Percentiles rank a stretch among this genome's conserved stretches.
These are phyloP conservation scores for Dasypus novemcinctus DNA, from an alignment of 2,113 vertebrate genomes.

Conservation along the genomic window DNA sequence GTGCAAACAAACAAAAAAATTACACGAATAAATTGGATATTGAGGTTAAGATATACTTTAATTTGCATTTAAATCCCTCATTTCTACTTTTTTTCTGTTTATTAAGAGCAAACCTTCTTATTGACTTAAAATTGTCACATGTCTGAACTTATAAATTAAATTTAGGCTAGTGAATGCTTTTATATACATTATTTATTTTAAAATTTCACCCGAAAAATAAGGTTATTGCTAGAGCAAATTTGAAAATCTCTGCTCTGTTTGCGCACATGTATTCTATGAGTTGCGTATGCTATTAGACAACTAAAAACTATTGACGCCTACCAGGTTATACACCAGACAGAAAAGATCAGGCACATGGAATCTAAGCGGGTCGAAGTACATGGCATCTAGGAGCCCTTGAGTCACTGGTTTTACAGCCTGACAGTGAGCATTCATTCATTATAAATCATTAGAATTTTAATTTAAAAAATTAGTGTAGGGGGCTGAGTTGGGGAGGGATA, in stretches of 20 bases:
- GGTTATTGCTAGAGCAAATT: background rate
- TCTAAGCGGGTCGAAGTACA: background rate
- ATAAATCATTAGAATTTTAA: constrained; percentile 74
- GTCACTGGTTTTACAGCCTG: constrained; percentile 21
- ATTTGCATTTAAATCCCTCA: background rate
- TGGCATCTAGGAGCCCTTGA: background rate
- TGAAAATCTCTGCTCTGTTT: background rate
- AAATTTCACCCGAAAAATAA: background rate
- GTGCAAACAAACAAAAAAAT: background rate
- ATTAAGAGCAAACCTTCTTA: background rate
- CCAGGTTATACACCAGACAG: no score
- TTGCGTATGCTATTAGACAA: background rate
- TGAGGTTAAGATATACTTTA: background rate
- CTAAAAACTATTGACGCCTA: background rate
- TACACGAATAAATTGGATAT: background rate
- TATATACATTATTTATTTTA: background rate
- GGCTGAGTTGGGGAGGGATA: constrained; percentile 57
- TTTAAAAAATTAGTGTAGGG: constrained; percentile 69
- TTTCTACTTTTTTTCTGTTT: background rate
- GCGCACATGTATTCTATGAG: background rate
- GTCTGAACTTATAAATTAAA: background rate
- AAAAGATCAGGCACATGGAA: background rate
- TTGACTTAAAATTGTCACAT: background rate
- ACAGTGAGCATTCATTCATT: constrained; percentile 61
- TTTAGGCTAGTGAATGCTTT: background rate